phyloP scores from a whole-genome alignment of 2,888 invertebrate species.

The Hydrotaea diabolus region DNA sequence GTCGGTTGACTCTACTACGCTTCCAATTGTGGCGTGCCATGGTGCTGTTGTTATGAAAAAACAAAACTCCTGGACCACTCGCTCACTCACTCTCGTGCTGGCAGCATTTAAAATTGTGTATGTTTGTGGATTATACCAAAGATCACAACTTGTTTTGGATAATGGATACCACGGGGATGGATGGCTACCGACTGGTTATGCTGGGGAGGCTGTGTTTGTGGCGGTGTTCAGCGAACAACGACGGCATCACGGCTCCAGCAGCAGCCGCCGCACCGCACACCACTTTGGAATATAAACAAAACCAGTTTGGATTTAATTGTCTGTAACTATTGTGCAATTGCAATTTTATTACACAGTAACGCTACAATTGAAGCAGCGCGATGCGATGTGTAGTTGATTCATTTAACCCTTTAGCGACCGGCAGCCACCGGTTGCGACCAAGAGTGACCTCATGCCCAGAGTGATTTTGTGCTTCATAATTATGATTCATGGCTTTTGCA shows the following conservation, averaged over 20 bases:
- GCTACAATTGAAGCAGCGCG: background rate
- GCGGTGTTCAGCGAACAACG: background rate
- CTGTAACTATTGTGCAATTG: conserved; percentile 63
- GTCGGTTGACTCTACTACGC: background rate
- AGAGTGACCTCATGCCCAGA: conserved; percentile 28
- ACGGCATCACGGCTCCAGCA: conserved; percentile 4
- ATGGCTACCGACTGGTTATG: background rate
- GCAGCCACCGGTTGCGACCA: conserved; percentile 18
- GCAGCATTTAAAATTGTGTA: conserved; percentile 20
- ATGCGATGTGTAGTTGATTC: background rate
- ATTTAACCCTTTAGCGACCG: background rate
- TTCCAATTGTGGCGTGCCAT: conserved; percentile 7
- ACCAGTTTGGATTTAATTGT: conserved; percentile 60
- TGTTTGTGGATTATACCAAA: conserved; percentile 26
- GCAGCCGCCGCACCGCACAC: conserved; percentile 27
- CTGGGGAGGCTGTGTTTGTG: conserved; percentile 20
- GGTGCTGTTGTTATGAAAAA: background rate
- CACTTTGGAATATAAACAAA: conserved; percentile 33
- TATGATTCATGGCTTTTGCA: conserved; percentile 22
- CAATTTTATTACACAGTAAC: conserved; percentile 42
- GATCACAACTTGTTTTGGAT: conserved; percentile 40
- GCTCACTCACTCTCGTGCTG: background rate
- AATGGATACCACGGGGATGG: conserved; percentile 11
- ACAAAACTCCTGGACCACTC: conserved; percentile 27
- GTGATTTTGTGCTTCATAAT: conserved; percentile 13